phyloP scores from a whole-genome alignment of 2,113 vertebrate genomes.

The Carlito syrichta region DNA sequence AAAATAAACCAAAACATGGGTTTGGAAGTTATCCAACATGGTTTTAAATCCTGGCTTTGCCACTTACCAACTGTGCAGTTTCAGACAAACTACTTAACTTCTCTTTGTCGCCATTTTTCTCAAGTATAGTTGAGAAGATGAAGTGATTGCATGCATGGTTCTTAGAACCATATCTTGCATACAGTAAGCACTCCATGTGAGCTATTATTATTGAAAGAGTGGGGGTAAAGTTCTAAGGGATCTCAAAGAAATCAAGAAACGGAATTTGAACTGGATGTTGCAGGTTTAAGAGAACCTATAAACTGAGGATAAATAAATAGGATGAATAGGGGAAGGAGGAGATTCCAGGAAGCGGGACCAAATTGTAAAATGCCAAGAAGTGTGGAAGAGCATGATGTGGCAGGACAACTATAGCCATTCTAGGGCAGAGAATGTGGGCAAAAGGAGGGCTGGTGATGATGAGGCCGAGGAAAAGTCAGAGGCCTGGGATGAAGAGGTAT shows the following conservation, averaged over 20 bases:
- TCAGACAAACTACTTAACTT: background rate
- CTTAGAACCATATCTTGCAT: background rate
- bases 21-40: background rate
- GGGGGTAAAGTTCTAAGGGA: background rate
- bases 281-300: background rate
- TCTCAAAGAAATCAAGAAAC: background rate
- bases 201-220: background rate
- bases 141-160: background rate
- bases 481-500: rapidly evolving
- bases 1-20: background rate
- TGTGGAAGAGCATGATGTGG: rapidly evolving
- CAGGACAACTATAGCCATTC: background rate
- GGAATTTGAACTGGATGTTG: background rate
- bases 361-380: background rate
- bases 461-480: background rate
- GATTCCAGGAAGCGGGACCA: background rate
- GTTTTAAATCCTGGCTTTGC: background rate
- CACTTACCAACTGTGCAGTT: no score
- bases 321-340: background rate
- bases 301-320: background rate
- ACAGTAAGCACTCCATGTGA: background rate
- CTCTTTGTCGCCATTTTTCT: background rate
- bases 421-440: background rate
- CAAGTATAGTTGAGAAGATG: background rate
- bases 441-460: background rate